Base-by-base conservation (phyloP, 2,797 vertebrate species). In the Aphelocoma californica region DNA sequence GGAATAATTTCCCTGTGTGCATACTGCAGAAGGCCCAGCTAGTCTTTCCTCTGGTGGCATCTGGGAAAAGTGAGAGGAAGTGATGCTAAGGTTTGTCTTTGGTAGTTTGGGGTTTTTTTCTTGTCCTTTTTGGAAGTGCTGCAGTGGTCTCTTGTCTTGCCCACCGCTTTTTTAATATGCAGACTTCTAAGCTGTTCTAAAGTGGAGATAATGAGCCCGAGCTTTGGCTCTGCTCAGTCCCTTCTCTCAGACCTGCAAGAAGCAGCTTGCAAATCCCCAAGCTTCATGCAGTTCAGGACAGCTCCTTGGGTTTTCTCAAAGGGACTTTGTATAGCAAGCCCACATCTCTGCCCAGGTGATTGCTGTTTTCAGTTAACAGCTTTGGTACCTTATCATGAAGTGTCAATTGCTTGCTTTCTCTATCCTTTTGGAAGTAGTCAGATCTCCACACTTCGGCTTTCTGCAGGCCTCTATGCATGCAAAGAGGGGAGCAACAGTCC, bases 401-500 rank as follows among this genome's bases (percentile, higher is more conserved):
- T 40, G 25, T 24, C 45, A 71, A 2, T 16, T 20, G 2, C 21
- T 74, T 71, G 25, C 26, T 78, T 74, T 53, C 34, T 81, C 45
- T 86, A 9, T 62, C 5, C 23, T 71, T 90, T 34, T 75, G 21
- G 42, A 78, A 66, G 47, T 45, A 40, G 66, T 81, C 21, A 51
- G 5, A 38, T 50, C 50, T 88, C 84, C 24, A 47, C 24, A 5
- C 40, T 75, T 93, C 50, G 57, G 40, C 4, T 71, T 83, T 92
- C 29, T 93, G 31, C 96, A 99, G 99, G 99, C 60, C 98, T 99
- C 57, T 99, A 99, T 47, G 99, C 99, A 9, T 99, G 99, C 93
- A 99, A 99, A 97, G 99, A 98, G 56, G 98, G 98, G 32, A 98
- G 92, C 82, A 99, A 99, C 95, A 99, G 98, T 95, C 99, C 99